A percentile compares a stretch with the other conserved stretches of the same genome.
These are phyloP conservation scores for Dinocampus coccinellae DNA, from an alignment of 2,888 invertebrate genomes.

Conservation along the genomic window DNA sequence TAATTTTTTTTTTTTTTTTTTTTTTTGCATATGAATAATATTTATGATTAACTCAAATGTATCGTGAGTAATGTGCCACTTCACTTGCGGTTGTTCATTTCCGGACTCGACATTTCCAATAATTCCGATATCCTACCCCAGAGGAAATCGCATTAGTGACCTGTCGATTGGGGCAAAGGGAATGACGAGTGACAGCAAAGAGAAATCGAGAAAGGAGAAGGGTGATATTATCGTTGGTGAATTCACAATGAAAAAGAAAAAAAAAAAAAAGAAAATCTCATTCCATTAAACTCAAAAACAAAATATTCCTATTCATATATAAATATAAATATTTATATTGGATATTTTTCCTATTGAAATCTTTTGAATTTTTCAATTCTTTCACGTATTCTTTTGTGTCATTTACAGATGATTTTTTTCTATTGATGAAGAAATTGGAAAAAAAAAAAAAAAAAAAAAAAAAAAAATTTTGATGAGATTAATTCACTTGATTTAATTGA, in stretches of 20 bases:
- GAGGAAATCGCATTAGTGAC: constrained; percentile 50
- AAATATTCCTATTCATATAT: no score
- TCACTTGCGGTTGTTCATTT: constrained; percentile 37
- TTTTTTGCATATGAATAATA: background rate
- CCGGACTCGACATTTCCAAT: constrained; percentile 51
- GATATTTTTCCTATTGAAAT: no score
- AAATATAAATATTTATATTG: no score
- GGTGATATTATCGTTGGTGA: no score
- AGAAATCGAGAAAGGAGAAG: constrained; percentile 21
- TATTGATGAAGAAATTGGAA: background rate
- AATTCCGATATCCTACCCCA: constrained; percentile 50
- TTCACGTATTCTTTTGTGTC: background rate
- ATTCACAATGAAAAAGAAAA: background rate
- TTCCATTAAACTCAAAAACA: no score
- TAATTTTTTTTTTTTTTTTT: background rate
- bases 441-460: background rate
- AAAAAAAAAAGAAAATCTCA: background rate
- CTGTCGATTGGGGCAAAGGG: constrained; percentile 8
- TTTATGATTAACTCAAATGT: background rate
- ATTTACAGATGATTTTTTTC: background rate
- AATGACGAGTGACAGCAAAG: constrained; percentile 9
- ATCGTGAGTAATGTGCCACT: constrained; percentile 4
- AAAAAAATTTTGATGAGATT: background rate
- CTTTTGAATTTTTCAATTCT: background rate
- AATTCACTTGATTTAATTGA: background rate